Conservation (phyloP, 2,888 invertebrate genomes). For the Ennomos quercinarius region DNA sequence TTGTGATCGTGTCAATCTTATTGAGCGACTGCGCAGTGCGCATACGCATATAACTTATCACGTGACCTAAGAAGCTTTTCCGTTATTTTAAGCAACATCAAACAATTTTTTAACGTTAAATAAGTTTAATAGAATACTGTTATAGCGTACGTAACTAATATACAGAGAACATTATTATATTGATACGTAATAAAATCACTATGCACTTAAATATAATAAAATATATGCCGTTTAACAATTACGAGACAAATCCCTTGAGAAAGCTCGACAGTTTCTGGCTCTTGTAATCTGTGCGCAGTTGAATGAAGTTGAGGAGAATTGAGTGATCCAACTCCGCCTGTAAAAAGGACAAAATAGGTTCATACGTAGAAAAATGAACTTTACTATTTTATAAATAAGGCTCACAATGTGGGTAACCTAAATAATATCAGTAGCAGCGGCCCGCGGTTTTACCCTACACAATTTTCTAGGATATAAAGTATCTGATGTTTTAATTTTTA, state of each 20-base stretch:
- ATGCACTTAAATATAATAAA: constrained; percentile 18
- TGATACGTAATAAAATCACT: constrained; percentile 12
- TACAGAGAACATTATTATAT: constrained; percentile 16
- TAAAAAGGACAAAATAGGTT: constrained; percentile 55
- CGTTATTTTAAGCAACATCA: neutral
- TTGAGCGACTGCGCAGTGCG: constrained; percentile 10
- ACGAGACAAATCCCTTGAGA: constrained; percentile 83
- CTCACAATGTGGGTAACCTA: too few species aligned
- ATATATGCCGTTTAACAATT: constrained; percentile 12
- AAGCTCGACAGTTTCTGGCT: constrained; percentile 91
- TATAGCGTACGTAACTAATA: constrained; percentile 27
- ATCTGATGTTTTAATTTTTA: too few species aligned
- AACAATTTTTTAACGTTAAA: constrained; percentile 14
- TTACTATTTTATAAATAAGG: too few species aligned
- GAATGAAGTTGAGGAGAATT: constrained; percentile 96
- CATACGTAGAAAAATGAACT: too few species aligned
- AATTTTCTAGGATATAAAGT: too few species aligned
- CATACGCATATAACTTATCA: constrained; percentile 10
- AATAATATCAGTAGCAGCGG: too few species aligned
- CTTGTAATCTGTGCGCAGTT: constrained; percentile 97
- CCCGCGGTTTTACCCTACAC: too few species aligned
- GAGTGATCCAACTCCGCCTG: constrained; percentile 96
- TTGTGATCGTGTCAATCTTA: constrained; percentile 34
- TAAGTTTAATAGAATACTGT: constrained; percentile 49
- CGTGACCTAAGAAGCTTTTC: constrained; percentile 3